Percentiles rank a stretch among this genome's conserved stretches.
Evolutionary conservation across 2,797 vertebrate species (phyloP).

Genomic region (Epinephelus coioides): DNA sequence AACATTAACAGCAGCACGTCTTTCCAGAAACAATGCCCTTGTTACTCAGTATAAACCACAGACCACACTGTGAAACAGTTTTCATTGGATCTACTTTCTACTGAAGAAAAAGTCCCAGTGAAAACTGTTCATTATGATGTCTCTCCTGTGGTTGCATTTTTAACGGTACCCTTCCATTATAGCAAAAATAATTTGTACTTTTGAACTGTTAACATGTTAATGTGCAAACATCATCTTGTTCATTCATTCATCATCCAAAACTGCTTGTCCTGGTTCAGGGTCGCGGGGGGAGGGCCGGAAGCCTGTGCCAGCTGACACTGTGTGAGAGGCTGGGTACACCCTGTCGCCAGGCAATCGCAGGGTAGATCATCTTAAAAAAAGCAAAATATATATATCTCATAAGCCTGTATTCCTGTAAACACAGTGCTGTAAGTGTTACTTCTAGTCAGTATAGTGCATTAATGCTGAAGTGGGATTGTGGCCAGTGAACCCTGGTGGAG

Average conservation of each 20-base stretch:
- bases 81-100: conserved; percentile 31
- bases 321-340: too few relatives aligned
- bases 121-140: conserved; percentile 4
- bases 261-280: too few relatives aligned
- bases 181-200: not conserved
- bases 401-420: not conserved
- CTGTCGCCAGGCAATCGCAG: too few relatives aligned
- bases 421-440: not conserved
- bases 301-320: too few relatives aligned
- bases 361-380: not conserved
- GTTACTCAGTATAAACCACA: conserved; percentile 43
- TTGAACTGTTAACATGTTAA: not conserved
- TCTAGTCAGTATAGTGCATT: not conserved
- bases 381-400: not conserved
- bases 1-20: conserved; percentile 12
- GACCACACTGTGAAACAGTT: conserved; percentile 52
- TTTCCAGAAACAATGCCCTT: conserved; percentile 46
- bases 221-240: too few relatives aligned
- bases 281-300: too few relatives aligned
- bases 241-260: too few relatives aligned
- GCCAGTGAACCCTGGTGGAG: not conserved
- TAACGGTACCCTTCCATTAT: not conserved
- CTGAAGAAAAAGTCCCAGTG: conserved; percentile 10
- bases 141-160: not conserved
- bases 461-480: conserved; percentile 10